Evolutionary conservation across 1,140 invertebrate species (phyloP), one percentile per base, ranked within the genome.

Genomic region (Bombus huntii): DNA sequence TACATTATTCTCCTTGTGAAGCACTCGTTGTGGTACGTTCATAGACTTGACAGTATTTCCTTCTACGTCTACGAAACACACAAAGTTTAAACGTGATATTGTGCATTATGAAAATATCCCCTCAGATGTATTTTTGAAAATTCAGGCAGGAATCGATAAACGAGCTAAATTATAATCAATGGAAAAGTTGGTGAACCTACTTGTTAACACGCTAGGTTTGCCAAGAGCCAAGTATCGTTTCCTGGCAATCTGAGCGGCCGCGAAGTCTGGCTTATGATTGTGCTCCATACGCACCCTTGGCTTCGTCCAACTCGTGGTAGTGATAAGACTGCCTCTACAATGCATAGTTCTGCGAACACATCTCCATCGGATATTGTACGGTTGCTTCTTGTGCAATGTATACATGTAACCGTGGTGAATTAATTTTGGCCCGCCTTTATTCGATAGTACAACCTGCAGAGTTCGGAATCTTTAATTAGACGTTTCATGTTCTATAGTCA

Each of bases 341-440:
- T 94, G 91, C 53, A 93, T 87, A 22, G 92, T 94, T 73, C 95
- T 85, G 65, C 93, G 92, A 0, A 95, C 93, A 86, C 95, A 95
- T 37, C 95, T 85, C 95, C 95, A 96, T 0, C 95, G 91, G 28
- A 95, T 94, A 22, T 92, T 94, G 3, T 93, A 92, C 0, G 93
- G 91, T 59, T 93, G 92, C 73, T 93, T 93, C 75, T 95, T 95
- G 75, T 95, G 95, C 39, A 95, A 88, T 0, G 95, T 95, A 80
- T 96, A 96, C 94, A 95, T 95, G 47, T 93, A 95, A 37, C 94
- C 92, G 9, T 87, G 88, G 81, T 95, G 92, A 59, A 96, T 95
- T n/a, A 96, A 86, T 87, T 95, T 95, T 73, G 93, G 93, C 0
- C 94, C 95, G 10, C 95, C 95, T 88, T 95, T 95, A 72, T 95